Base-by-base conservation (phyloP, 2,888 invertebrate genomes). In the Phytoseiulus persimilis region DNA sequence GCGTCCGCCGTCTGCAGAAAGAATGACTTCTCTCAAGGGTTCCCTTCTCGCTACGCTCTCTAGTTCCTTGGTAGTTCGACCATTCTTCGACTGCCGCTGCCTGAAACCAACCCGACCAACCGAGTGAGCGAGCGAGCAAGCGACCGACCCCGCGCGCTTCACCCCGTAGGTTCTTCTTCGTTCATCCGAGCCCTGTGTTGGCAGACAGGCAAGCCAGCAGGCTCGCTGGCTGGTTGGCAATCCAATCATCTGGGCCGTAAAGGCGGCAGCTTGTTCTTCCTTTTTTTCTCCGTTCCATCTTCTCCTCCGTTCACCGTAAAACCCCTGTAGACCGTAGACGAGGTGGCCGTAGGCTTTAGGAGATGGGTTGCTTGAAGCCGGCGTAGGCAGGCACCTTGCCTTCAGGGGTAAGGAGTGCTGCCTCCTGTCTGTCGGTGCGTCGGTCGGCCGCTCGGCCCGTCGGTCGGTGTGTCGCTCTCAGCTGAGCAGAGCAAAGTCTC, bases 221-320 rank as follows among this genome's bases (percentile, higher is more conserved):
- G 46, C 9, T 46, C 9, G 46, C 46, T 46, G 65, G 65, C 65
- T 65, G 65, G 65, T 65, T 65, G 65, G 65, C 65, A 65, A 65
- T 65, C 65, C 65, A 65, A 65, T 65, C 65, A 65, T 65, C 65
- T 65, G 65, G 65, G 65, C 65, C 65, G 65, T 65, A 65, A 65
- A 65, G 65, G 65, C 65, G 65, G 65, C 65, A 65, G 65, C 65
- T 65, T 65, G 65, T 65, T 65, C 65, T 65, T 65, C 65, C 65
- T 65, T 65, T 65, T 65, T 65, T 65, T 65, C 65, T 65, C 28
- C 65, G 65, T 65, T 65, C 65, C 65, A 65, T 65, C 65, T 65
- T 65, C 65, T 65, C 65, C 65, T 65, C 65, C 65, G 65, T 65
- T 65, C 65, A 65, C 65, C 65, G 65, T 65, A 65, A 65, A 65